A percentile compares a stretch with the other conserved stretches of the same genome.
phyloP scores from a whole-genome alignment of 1,140 invertebrate species.

The Teleogryllus occipitalis region DNA sequence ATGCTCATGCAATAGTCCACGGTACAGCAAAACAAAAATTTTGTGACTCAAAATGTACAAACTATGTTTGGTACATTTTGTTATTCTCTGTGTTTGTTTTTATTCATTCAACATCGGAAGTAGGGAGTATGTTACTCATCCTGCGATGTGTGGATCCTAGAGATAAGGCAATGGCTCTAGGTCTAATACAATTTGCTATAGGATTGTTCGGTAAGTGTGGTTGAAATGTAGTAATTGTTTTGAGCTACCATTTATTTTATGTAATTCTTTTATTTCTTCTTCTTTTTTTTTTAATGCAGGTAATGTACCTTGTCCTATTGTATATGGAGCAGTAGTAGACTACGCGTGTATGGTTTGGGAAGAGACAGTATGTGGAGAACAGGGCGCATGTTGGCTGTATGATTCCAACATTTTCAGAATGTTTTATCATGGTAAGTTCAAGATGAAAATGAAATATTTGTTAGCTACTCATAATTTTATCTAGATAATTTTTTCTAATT shows the following conservation, averaged over 20 bases:
- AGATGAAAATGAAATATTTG: not conserved
- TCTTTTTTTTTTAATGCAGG: constrained; percentile 36
- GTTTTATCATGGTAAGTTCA: constrained; percentile 71
- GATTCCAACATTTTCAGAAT: constrained; percentile 73
- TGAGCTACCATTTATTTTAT: not conserved
- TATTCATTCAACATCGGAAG: constrained; percentile 85
- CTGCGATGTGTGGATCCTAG: constrained; percentile 82
- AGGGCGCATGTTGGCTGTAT: constrained; percentile 76
- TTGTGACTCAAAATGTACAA: constrained; percentile 68
- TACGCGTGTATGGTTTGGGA: constrained; percentile 85
- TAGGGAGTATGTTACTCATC: constrained; percentile 82
- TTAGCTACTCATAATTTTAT: not conserved
- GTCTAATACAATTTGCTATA: constrained; percentile 86
- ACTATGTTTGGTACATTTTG: constrained; percentile 73
- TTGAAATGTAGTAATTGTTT: not conserved
- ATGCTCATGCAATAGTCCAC: not conserved
- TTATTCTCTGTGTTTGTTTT: constrained; percentile 83
- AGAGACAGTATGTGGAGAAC: constrained; percentile 59
- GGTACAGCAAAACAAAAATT: constrained; percentile 53
- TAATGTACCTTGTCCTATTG: constrained; percentile 86
- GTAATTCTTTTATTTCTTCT: not conserved
- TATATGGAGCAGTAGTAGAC: constrained; percentile 86
- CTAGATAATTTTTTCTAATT: too few relatives aligned
- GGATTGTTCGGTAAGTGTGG: constrained; percentile 70
- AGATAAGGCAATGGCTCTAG: constrained; percentile 90